These are phyloP conservation scores for Globodera rostochiensis DNA, from an alignment of 1,140 invertebrate species.

Conservation along the genomic window DNA sequence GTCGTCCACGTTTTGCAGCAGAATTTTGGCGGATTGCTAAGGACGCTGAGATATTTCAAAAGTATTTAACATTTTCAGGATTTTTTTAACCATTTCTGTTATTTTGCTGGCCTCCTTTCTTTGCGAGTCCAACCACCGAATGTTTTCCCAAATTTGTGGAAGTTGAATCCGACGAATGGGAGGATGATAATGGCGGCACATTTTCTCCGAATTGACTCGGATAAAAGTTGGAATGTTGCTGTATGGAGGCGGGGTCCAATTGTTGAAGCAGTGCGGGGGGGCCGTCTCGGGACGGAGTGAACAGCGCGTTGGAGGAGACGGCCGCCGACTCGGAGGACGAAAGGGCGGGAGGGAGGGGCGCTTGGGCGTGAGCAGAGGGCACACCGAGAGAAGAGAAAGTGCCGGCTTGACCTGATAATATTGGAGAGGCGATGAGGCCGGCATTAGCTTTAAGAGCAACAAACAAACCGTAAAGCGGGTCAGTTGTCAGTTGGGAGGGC, in stretches of 20 bases:
- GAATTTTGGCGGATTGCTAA: slow-evolving; percentile 8
- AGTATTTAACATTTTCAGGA: neutral
- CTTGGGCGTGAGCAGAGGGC: neutral
- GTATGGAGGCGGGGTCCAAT: neutral
- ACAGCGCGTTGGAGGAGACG: neutral
- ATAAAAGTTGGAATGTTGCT: neutral
- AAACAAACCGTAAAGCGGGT: slow-evolving; percentile 22
- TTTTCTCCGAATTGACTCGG: neutral
- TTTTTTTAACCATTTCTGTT: slow-evolving; percentile 1
- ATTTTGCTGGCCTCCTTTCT: neutral
- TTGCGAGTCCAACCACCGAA: neutral
- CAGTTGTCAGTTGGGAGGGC: slow-evolving; percentile 12
- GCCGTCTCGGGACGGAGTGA: neutral
- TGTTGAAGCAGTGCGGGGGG: neutral
- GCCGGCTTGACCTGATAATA: neutral
- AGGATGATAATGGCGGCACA: neutral
- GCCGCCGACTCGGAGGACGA: slow-evolving; percentile 19
- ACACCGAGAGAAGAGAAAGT: neutral
- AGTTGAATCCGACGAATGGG: neutral
- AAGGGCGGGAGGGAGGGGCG: neutral
- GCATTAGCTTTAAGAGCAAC: neutral
- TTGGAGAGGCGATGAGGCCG: neutral
- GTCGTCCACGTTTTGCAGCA: neutral
- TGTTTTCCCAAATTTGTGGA: neutral
- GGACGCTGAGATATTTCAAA: neutral